phyloP scores from a whole-genome alignment of 2,888 invertebrate species.

The Epistrophe grossulariae region DNA sequence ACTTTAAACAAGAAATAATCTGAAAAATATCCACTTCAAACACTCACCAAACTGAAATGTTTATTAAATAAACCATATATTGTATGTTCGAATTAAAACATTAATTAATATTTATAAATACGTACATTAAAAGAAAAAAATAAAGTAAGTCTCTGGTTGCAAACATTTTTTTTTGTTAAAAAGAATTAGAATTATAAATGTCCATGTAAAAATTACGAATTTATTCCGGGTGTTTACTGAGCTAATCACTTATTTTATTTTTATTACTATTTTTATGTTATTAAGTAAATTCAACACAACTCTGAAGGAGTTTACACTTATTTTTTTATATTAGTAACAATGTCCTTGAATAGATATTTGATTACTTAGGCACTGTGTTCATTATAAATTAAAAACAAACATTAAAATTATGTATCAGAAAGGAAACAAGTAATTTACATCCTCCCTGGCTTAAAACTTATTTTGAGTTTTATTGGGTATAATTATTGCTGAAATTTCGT shows the following conservation, averaged over 20 bases:
- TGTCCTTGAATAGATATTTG: constrained; percentile 83
- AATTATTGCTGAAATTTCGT: constrained; percentile 75
- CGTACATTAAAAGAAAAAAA: constrained; percentile 73
- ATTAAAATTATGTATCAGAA: constrained; percentile 81
- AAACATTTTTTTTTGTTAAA: constrained; percentile 53
- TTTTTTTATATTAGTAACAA: constrained; percentile 81
- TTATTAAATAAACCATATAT: constrained; percentile 58
- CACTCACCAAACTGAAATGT: constrained; percentile 76
- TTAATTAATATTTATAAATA: constrained; percentile 69
- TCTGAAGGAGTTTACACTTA: constrained; percentile 79
- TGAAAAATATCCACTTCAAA: constrained; percentile 73
- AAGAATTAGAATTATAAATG: constrained; percentile 75
- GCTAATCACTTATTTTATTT: constrained; percentile 79
- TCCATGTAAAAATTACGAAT: constrained; percentile 78
- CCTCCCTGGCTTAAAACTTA: constrained; percentile 74
- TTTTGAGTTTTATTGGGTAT: constrained; percentile 72
- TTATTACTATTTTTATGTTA: constrained; percentile 75
- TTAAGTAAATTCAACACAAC: constrained; percentile 80
- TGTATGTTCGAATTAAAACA: constrained; percentile 41
- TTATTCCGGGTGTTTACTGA: constrained; percentile 78
- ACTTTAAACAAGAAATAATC: constrained; percentile 72
- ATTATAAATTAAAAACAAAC: constrained; percentile 80
- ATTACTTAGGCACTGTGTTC: constrained; percentile 84
- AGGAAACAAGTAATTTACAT: constrained; percentile 70
- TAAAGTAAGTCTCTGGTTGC: constrained; percentile 76